These are phyloP conservation scores for Formica exsecta DNA, from an alignment of 1,140 invertebrate species.

Conservation along the genomic window DNA sequence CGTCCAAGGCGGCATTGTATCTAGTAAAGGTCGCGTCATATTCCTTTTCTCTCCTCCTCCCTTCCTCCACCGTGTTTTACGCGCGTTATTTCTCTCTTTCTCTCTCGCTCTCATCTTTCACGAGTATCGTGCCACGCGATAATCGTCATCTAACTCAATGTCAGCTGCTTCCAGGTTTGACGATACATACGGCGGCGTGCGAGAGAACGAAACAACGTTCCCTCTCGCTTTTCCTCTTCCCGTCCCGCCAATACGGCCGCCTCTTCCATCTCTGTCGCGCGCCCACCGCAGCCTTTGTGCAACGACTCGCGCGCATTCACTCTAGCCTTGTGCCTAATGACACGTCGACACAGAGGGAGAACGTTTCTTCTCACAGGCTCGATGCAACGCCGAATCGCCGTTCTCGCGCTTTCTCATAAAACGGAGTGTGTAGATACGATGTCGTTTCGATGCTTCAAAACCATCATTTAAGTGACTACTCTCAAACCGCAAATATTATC, in stretches of 20 bases:
- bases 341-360: conserved; percentile 73
- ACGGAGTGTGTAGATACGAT: conserved; percentile 18
- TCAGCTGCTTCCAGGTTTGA: conserved; percentile 69
- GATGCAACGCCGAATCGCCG: conserved; percentile 58
- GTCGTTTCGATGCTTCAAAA: neutral
- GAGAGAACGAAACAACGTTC: conserved; percentile 19
- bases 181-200: neutral
- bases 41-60: conserved; percentile 57
- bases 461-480: conserved; percentile 17
- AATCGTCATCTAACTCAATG: conserved; percentile 79
- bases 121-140: conserved; percentile 57
- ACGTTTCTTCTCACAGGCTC: conserved; percentile 71
- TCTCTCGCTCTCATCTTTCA: neutral
- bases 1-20: conserved; percentile 72
- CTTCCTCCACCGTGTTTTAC: neutral
- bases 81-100: neutral
- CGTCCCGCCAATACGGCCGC: neutral
- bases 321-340: conserved; percentile 82
- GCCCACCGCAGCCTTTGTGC: conserved; percentile 68
- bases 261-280: conserved; percentile 1
- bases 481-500: conserved; percentile 5
- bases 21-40: conserved; percentile 76
- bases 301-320: conserved; percentile 73
- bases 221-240: conserved; percentile 11
- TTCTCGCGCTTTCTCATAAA: conserved; percentile 54